phyloP scores from a whole-genome alignment of 2,888 invertebrate species.

The Iselma pallidipennis region DNA sequence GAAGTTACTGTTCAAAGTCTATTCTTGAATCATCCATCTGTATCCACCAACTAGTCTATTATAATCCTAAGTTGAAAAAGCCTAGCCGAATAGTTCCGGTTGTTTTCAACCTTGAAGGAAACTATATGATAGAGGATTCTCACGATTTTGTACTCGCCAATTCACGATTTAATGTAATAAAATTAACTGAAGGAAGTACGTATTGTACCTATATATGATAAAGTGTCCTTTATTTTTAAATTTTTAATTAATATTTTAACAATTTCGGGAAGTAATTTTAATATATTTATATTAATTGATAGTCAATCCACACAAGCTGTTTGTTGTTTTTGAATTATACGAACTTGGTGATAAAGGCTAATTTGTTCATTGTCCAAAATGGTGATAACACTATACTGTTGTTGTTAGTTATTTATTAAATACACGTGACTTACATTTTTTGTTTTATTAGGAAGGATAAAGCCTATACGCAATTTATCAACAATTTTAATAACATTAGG shows the following conservation, averaged over 20 bases:
- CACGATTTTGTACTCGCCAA: background rate
- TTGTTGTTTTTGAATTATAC: background rate
- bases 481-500: background rate
- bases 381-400: background rate
- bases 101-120: background rate
- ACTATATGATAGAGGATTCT: background rate
- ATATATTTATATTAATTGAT: background rate
- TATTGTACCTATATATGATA: too few relatives aligned
- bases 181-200: too few relatives aligned
- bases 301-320: background rate
- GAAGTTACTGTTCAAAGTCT: background rate
- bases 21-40: background rate
- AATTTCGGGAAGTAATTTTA: background rate
- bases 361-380: background rate
- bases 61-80: background rate
- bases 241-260: too few relatives aligned
- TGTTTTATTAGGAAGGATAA: background rate
- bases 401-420: background rate
- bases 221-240: too few relatives aligned
- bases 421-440: background rate
- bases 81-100: background rate
- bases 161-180: background rate
- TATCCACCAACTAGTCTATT: background rate
- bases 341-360: background rate
- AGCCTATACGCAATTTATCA: background rate